Base-by-base conservation (phyloP, 2,797 vertebrate species). In the Eutrigla gurnardus region DNA sequence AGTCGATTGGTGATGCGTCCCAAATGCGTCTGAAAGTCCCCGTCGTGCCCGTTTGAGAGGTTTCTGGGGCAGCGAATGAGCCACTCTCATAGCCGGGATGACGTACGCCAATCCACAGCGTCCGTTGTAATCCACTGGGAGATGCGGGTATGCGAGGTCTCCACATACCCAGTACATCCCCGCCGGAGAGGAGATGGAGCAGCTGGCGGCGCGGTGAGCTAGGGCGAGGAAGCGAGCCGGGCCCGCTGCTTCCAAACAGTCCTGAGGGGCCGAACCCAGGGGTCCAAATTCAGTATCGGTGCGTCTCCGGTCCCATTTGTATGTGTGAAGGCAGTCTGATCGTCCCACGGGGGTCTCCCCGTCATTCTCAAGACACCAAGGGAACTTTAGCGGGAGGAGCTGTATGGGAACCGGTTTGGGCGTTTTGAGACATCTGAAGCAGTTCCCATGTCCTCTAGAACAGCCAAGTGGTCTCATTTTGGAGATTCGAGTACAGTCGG, bases 151-250 rank as follows among this genome's bases (percentile, higher is more conserved):
- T 3, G 83, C 83, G 0, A 80, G 65, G 68, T 65, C 74, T 40
- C 89, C 87, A 14, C 89, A 89, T 1, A 90, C 82, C 87, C 90
- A 90, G 76, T 88, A 91, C 89, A 91, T 90, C 2, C 89, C 88
- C 0, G 32, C 62, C 3, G 86, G 89, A 35, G 90, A 83, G 18
- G 86, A 91, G 80, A 90, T 73, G 58, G 89, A 90, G 78, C 90
- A 90, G 4, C 3, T 49, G 0, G 81, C 81, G 0, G 78, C 52
- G 55, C 55, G 78, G 36, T 35, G 82, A 69, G 83, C 87, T 5
- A 90, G 62, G 15, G 71, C 73, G 0, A 17, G 78, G 11, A 88
- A 65, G 15, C 13, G 67, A 37, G 25, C 40, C 25, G 25, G 45
- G 13, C 86, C 91, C 0, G 69, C 86, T 17, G 45, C 50, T 6